Base-by-base conservation (phyloP, 2,888 invertebrate species). In the Trichopria drosophilae region DNA sequence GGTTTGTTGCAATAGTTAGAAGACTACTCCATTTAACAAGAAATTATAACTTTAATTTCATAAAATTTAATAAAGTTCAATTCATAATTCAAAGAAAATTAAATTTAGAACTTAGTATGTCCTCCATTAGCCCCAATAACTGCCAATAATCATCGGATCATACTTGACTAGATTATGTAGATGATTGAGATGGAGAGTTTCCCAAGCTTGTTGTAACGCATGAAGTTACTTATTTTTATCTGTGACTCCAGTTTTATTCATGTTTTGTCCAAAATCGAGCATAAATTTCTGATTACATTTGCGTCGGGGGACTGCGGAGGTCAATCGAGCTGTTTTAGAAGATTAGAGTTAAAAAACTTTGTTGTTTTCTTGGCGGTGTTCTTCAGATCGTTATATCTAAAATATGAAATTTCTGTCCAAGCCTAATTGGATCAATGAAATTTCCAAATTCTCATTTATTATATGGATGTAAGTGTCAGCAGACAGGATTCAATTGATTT, bases 391-490 rank as follows among this genome's bases (percentile, higher is more conserved):
- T 41, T 41, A 29, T 41, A 28, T 13, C 31, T 41, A 31, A 29
- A 41, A 41, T 20, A 41, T 29, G 19, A 20, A 41, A 28, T 41
- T 41, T n/a, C 31, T 16, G 19, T 16, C 5, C 41, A 41, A 19
- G 18, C 20, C 29, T 29, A 29, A 19, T 29, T 41, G 29, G 19
- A 41, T 1, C 28, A 40, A 40, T 9, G 34, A 32, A n/a, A 47
- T 40, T 32, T 32, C 40, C 29, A 24, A 32, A 32, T 47, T 40
- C 19, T 40, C 32, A 16, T 22, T 18, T 26, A 40, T 40, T 40
- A 40, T 47, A 22, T 41, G 32, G 26, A 48, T 48, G 35, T 41
- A 42, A 35, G 18, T 47, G n/a, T n/a, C n/a, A n/a, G n/a, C n/a
- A n/a, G n/a, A n/a, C n/a, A n/a, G n/a, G n/a, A n/a, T n/a, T n/a